Evolutionary conservation across 2,797 vertebrate species (phyloP), one percentile per base, ranked within the genome.

Genomic region (Peromyscus eremicus): DNA sequence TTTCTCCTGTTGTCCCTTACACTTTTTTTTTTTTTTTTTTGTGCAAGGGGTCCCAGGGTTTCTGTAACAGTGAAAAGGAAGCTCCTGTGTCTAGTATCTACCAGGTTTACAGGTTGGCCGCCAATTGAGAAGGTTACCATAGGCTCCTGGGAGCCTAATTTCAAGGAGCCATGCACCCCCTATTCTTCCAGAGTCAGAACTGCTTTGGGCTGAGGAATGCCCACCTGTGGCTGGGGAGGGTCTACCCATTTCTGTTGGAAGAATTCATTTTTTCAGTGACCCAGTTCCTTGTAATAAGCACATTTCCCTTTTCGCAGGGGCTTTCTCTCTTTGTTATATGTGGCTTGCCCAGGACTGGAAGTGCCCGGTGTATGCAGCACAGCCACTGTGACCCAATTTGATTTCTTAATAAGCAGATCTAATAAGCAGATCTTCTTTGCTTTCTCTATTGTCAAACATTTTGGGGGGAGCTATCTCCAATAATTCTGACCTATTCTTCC

Each of bases 11-110:
- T 37, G 60, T 25, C 4, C 27, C 37, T 19, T 64, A 21, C 14
- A 80, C 3, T 9, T 5, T 8, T 1, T 57, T 14, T 9, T 5
- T 8, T 1, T 57, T 14, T 16, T 2, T 57, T 5, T 57, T 17
- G 14, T 55, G 29, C 1, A 13, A 37, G 79, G 3, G 57, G 34
- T 27, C 21, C 57, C 23, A 16, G 25, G 37, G 57, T 62, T 82
- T 62, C 3, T 27, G n/a, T 62, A 83, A 19, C 37, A 83, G 37
- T 40, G 25, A 83, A 17, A 60, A 27, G 2, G 81, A 27, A 83
- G 80, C 25, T 37, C 5, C 55, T 2, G 12, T 27, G 21, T 60
- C 80, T 37, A 46, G 37, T 19, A 52, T 52, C 49, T 52, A 52
- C 49, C 55, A 62, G 27, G 57, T 29, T 8, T 82, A 13, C 6